Evolutionary conservation across 1,140 invertebrate species (phyloP), one percentile per base, ranked within the genome.

Genomic region (Stegodyphus mimosarum): DNA sequence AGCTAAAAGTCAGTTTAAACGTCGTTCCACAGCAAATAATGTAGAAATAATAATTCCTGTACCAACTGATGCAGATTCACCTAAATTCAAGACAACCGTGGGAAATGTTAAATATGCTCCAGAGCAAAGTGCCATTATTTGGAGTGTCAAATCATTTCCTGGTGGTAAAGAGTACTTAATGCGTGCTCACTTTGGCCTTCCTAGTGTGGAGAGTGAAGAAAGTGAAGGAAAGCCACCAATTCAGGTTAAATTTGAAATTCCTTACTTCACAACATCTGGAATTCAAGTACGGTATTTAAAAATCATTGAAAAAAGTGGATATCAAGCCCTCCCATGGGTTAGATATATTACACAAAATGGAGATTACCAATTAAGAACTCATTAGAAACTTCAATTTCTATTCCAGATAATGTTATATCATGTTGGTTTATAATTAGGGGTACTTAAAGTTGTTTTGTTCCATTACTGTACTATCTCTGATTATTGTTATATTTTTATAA

Each of bases 111-210:
- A 98, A 89, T 99, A 99, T 91, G 96, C 97, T 4, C 98, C 98
- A 0, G 98, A 99, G 90, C 95, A 97, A 89, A 99, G 96, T 92
- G 96, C 97, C 51, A 97, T 99, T 55, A 97, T 98, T 48, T 99
- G 99, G 99, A 98, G 95, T n/a, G 98, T 99, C 78, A 99, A 99
- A 91, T 99, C 98, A 51, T 99, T 99, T 90, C 99, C 98, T 55
- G 98, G 99, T 55, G 99, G 98, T 50, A 99, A 99, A 89, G 99
- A 99, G 90, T 99, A 98, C 91, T 91, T 99, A 76, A 99, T 99
- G 98, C 92, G 98, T 88, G 99, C 99, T 11, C 98, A 99, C 90
- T 99, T 99, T 92, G 97, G 97, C n/a, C 91, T 99, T 66, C 99
- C 99, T 0, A 99, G 97, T 87, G 98, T 99, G 11, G 95, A 95